Evolutionary conservation across 2,797 vertebrate species (phyloP).

Genomic region (Pangasius djambal): DNA sequence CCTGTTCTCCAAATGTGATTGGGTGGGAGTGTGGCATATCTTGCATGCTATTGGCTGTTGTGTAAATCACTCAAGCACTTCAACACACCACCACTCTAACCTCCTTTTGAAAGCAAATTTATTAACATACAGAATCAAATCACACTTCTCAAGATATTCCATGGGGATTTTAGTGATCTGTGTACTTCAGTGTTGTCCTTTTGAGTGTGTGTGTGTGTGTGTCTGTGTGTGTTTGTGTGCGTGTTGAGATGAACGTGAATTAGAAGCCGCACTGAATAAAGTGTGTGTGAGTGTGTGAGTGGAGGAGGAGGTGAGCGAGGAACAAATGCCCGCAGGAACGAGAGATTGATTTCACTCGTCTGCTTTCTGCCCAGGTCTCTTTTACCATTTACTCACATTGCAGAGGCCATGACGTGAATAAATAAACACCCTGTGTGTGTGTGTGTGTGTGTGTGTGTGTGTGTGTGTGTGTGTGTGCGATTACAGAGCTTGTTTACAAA

Average conservation of each 20-base stretch:
- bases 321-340: conserved; percentile 25
- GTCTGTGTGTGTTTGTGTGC: background rate
- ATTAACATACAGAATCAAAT: background rate
- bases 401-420: conserved; percentile 8
- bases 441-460: conserved; percentile 5
- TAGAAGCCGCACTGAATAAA: background rate
- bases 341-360: conserved; percentile 20
- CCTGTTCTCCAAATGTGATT: background rate
- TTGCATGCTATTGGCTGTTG: background rate
- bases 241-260: too few relatives aligned
- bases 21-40: background rate
- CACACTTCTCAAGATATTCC: background rate
- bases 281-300: conserved; percentile 6
- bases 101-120: background rate
- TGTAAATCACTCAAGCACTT: background rate
- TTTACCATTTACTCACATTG: conserved; percentile 32
- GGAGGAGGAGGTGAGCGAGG: conserved; percentile 19
- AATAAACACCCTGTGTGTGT: conserved; percentile 1
- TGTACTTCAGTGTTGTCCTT: background rate
- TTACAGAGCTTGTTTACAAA: conserved; percentile 20
- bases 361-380: conserved; percentile 22
- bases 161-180: too few relatives aligned
- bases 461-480: conserved; percentile 8
- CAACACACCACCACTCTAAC: background rate
- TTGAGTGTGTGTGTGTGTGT: background rate